A percentile compares a stretch with the other conserved stretches of the same genome.
Evolutionary conservation across 1,140 invertebrate genomes (phyloP).

Genomic region (Adelges cooleyi): DNA sequence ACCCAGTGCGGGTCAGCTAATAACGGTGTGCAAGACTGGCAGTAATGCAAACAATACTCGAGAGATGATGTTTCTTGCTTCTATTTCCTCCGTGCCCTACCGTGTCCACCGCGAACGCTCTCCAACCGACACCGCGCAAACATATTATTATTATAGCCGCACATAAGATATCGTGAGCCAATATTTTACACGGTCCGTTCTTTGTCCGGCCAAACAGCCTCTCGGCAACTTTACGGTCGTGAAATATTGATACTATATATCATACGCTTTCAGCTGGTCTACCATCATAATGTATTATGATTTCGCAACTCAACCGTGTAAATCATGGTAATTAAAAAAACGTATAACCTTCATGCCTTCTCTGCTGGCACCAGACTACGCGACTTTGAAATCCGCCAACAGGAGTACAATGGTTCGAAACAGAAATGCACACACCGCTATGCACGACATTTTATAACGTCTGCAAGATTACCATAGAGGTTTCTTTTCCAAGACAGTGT

Average conservation of each 20-base stretch:
- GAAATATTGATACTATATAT: too few relatives aligned
- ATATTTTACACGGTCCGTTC: neutral
- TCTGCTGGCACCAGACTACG: neutral
- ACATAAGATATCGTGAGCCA: neutral
- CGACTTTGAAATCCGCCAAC: too few relatives aligned
- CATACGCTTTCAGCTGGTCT: too few relatives aligned
- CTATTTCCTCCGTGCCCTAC: too few relatives aligned
- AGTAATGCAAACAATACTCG: neutral
- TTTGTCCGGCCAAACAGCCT: neutral
- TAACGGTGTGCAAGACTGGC: neutral
- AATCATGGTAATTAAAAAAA: neutral
- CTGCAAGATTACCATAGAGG: too few relatives aligned
- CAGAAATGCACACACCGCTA: neutral
- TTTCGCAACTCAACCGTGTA: neutral
- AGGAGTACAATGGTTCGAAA: neutral
- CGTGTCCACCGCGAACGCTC: too few relatives aligned
- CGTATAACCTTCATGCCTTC: neutral
- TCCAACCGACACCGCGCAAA: too few relatives aligned
- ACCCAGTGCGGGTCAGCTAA: neutral
- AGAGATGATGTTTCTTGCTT: neutral
- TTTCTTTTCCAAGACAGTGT: too few relatives aligned
- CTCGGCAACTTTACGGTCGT: neutral
- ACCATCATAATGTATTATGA: too few relatives aligned
- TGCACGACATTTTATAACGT: too few relatives aligned
- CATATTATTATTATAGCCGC: too few relatives aligned